Conservation (phyloP, 2,888 invertebrate genomes). For the Agonopterix alstromeriana region DNA sequence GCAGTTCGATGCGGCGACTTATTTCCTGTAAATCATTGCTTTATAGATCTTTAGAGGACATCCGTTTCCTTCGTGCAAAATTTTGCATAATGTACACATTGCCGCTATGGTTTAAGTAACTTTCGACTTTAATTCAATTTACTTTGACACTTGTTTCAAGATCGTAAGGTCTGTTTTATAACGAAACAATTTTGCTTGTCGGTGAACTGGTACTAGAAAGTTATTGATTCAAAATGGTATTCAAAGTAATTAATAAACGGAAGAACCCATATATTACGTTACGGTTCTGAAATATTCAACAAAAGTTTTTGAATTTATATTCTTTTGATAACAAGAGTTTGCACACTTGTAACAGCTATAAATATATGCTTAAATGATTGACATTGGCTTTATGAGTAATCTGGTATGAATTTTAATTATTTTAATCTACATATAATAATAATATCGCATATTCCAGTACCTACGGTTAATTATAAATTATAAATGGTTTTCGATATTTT, state of each 20-base stretch:
- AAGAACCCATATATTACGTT: constrained; percentile 25
- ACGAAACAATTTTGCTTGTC: background rate
- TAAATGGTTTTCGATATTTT: too few species aligned
- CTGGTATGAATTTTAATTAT: too few species aligned
- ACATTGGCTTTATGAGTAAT: too few species aligned
- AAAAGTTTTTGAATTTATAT: too few species aligned
- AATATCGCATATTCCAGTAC: too few species aligned
- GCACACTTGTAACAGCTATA: too few species aligned
- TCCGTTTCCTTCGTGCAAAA: constrained; percentile 60
- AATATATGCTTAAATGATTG: too few species aligned
- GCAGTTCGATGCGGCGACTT: constrained; percentile 33
- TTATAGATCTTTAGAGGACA: constrained; percentile 43
- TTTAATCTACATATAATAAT: too few species aligned
- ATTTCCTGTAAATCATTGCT: constrained; percentile 48
- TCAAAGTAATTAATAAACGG: constrained; percentile 37
- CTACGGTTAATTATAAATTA: too few species aligned
- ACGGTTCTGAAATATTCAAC: too few species aligned
- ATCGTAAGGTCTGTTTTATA: background rate
- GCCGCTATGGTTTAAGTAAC: constrained; percentile 7
- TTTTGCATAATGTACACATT: constrained; percentile 52
- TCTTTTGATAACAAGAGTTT: too few species aligned
- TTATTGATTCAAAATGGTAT: constrained; percentile 19
- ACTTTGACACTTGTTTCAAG: background rate
- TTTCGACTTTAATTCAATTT: too few species aligned
- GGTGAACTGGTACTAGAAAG: background rate